These are phyloP conservation scores for Argentina silus DNA, from an alignment of 2,797 vertebrate species.

Conservation along the genomic window DNA sequence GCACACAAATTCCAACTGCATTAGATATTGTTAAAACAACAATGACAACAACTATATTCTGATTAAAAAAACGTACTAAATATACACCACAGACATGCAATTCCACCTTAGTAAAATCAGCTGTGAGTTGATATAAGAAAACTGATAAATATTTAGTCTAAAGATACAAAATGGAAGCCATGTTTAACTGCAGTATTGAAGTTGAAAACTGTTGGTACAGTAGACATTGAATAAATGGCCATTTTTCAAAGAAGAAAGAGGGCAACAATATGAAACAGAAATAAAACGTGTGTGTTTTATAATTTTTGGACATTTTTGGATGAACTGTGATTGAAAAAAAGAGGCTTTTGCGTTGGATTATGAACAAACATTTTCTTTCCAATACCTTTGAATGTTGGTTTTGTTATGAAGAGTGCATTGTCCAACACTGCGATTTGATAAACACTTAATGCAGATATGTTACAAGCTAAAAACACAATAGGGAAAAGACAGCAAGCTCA, in stretches of 20 bases:
- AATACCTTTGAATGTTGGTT: constrained; percentile 26
- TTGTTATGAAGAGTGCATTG: constrained; percentile 44
- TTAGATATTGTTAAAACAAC: constrained; percentile 85
- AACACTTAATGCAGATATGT: constrained; percentile 68
- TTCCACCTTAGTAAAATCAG: constrained; percentile 87
- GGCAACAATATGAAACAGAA: constrained; percentile 35
- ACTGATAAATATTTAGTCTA: constrained; percentile 86
- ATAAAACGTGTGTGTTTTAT: constrained; percentile 21
- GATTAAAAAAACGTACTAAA: constrained; percentile 85
- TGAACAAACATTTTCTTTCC: constrained; percentile 44
- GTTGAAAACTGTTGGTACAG: constrained; percentile 36
- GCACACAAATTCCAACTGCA: constrained; percentile 90
- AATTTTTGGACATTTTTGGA: constrained; percentile 19
- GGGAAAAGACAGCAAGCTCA: constrained; percentile 50
- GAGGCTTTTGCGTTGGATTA: constrained; percentile 34
- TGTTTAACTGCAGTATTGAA: constrained; percentile 75
- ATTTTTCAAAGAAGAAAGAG: constrained; percentile 39
- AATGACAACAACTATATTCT: constrained; percentile 87
- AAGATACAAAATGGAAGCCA: constrained; percentile 82
- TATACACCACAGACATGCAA: constrained; percentile 99
- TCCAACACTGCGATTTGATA: constrained; percentile 48
- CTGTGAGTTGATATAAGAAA: constrained; percentile 87
- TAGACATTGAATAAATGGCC: constrained; percentile 47
- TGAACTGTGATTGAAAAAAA: constrained; percentile 29
- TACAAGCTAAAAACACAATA: constrained; percentile 68